Evolutionary conservation across 2,888 invertebrate species (phyloP).

Genomic region (Lasioglossum villosulum): DNA sequence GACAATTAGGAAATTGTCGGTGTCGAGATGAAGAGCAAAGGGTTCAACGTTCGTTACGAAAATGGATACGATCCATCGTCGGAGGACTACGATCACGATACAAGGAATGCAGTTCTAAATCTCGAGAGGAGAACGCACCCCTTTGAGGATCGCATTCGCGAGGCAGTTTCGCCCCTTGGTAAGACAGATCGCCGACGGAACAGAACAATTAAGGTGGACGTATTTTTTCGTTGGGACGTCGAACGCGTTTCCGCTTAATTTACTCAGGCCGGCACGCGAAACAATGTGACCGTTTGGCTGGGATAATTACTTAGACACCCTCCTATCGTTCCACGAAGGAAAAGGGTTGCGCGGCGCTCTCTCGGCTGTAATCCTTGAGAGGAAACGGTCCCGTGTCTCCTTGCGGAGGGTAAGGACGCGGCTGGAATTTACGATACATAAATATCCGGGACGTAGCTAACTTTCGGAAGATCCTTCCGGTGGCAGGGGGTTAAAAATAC

Average conservation of each 20-base stretch:
- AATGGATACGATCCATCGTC: not conserved
- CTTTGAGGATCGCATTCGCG: not conserved
- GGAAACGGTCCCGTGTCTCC: conserved; percentile 34
- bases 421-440: conserved; percentile 78
- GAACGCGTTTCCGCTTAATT: conserved; percentile 65
- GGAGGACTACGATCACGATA: not conserved
- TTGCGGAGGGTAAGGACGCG: conserved; percentile 68
- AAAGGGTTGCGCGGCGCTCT: conserved; percentile 59
- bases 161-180: not conserved
- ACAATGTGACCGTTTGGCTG: conserved; percentile 73
- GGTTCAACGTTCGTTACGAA: not conserved
- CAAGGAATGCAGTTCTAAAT: not conserved
- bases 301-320: conserved; percentile 70
- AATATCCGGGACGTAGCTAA: conserved; percentile 78
- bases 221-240: conserved; percentile 45
- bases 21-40: not conserved
- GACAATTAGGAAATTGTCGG: not conserved
- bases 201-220: conserved; percentile 29
- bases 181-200: conserved; percentile 24
- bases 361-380: conserved; percentile 50
- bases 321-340: conserved; percentile 56
- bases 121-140: not conserved
- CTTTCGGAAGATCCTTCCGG: conserved; percentile 75
- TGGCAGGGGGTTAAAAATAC: conserved; percentile 58
- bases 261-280: conserved; percentile 60